Conservation (phyloP, 2,113 vertebrate genomes). For the Halcyon malimbica region DNA sequence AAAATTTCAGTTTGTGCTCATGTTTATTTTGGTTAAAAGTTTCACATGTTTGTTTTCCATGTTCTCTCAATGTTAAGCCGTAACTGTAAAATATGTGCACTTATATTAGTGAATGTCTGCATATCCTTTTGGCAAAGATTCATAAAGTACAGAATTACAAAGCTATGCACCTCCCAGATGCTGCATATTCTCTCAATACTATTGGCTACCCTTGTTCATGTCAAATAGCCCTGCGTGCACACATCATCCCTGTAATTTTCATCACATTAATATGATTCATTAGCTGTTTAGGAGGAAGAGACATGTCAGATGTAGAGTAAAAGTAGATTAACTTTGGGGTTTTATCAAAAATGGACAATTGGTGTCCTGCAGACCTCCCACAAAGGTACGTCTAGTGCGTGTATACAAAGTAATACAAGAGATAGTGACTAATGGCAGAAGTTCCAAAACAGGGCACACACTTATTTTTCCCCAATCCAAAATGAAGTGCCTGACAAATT, state of each 20-base stretch:
- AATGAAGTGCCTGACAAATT: neutral
- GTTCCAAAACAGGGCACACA: neutral
- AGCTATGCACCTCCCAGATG: neutral
- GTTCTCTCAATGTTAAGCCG: neutral
- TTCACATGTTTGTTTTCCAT: neutral
- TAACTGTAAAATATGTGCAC: neutral
- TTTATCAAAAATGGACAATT: neutral
- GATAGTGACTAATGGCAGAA: neutral
- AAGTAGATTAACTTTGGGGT: neutral
- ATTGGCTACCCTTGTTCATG: neutral
- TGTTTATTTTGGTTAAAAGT: neutral
- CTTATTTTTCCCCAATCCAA: neutral
- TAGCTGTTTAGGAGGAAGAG: slow-evolving; percentile 4
- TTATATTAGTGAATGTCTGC: neutral
- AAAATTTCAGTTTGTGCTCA: neutral
- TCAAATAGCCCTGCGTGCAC: neutral
- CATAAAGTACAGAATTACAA: neutral
- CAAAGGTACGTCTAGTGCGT: neutral
- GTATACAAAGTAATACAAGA: neutral
- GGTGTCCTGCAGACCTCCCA: neutral
- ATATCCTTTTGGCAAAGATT: neutral
- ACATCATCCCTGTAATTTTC: neutral
- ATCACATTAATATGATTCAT: slow-evolving; percentile 12
- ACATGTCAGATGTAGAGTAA: neutral
- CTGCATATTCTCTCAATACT: neutral